Percentiles rank a stretch among this genome's conserved stretches.
Conservation (phyloP, 2,797 vertebrate genomes). For the Rhadinocentrus ornatus region DNA sequence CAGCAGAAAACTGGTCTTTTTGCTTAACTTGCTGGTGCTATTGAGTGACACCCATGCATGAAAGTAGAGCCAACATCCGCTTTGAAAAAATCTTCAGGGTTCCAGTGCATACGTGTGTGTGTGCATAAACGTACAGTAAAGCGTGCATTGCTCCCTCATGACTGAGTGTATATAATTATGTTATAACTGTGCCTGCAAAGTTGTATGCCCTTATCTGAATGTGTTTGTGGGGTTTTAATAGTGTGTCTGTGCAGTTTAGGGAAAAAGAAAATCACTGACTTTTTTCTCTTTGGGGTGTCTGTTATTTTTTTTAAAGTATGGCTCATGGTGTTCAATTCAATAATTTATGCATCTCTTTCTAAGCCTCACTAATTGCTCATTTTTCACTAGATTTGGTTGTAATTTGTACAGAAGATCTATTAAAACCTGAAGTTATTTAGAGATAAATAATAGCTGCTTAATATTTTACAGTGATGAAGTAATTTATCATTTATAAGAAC, state of each 20-base stretch:
- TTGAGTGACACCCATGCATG: too few species aligned
- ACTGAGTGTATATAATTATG: not conserved
- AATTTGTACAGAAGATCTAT: too few species aligned
- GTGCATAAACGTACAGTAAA: not conserved
- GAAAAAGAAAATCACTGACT: not conserved
- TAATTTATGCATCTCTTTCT: not conserved
- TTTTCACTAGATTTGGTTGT: not conserved
- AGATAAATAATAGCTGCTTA: too few species aligned
- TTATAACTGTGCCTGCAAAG: not conserved
- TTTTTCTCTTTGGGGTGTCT: not conserved
- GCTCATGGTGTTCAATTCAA: too few species aligned
- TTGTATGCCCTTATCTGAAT: not conserved
- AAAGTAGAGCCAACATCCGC: too few species aligned
- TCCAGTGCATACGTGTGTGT: not conserved
- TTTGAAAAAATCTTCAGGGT: too few species aligned
- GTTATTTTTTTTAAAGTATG: too few species aligned
- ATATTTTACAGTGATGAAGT: too few species aligned
- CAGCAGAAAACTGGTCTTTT: slow-evolving; percentile 20
- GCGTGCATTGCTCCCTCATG: not conserved
- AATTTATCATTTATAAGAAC: too few species aligned
- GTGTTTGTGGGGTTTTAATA: too few species aligned
- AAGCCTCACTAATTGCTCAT: not conserved
- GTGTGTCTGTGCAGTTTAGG: too few species aligned
- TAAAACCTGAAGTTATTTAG: too few species aligned
- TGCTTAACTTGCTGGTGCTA: not conserved